These are phyloP conservation scores for Brachionus calyciflorus DNA, from an alignment of 1,140 invertebrate species.

Conservation along the genomic window DNA sequence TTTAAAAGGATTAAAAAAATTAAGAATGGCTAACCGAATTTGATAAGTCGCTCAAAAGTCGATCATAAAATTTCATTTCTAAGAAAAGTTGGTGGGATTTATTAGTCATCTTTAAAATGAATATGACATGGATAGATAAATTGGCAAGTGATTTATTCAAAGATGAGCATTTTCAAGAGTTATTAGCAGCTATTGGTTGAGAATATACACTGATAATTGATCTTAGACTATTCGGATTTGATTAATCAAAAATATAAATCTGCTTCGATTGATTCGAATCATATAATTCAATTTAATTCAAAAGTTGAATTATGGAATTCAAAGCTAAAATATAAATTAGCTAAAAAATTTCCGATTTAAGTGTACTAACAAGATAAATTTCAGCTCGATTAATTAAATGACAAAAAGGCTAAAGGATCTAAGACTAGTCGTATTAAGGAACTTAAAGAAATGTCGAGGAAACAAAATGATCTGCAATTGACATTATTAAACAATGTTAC, in stretches of 20 bases:
- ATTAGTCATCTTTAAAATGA: conserved; percentile 55
- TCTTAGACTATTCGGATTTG: conserved; percentile 54
- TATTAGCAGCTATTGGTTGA: conserved; percentile 59
- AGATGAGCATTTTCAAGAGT: conserved; percentile 58
- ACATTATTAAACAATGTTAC: not conserved
- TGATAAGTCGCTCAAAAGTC: too few relatives aligned
- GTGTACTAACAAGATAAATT: conserved; percentile 18
- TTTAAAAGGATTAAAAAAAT: too few relatives aligned
- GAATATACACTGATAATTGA: conserved; percentile 55
- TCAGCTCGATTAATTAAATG: not conserved
- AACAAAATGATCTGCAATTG: conserved; percentile 48
- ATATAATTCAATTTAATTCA: conserved; percentile 54
- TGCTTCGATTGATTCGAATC: conserved; percentile 56
- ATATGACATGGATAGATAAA: conserved; percentile 56
- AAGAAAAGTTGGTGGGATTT: conserved; percentile 48
- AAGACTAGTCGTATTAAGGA: conserved; percentile 54
- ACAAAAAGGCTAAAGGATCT: conserved; percentile 48
- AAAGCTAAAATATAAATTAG: conserved; percentile 56
- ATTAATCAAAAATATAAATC: conserved; percentile 54
- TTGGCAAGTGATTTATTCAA: conserved; percentile 55
- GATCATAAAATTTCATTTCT: too few relatives aligned
- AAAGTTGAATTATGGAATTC: conserved; percentile 56
- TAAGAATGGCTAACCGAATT: too few relatives aligned
- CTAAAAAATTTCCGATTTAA: conserved; percentile 56
- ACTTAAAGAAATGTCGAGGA: conserved; percentile 50